Evolutionary conservation across 2,888 invertebrate species (phyloP).

Genomic region (Oscheius sp.): DNA sequence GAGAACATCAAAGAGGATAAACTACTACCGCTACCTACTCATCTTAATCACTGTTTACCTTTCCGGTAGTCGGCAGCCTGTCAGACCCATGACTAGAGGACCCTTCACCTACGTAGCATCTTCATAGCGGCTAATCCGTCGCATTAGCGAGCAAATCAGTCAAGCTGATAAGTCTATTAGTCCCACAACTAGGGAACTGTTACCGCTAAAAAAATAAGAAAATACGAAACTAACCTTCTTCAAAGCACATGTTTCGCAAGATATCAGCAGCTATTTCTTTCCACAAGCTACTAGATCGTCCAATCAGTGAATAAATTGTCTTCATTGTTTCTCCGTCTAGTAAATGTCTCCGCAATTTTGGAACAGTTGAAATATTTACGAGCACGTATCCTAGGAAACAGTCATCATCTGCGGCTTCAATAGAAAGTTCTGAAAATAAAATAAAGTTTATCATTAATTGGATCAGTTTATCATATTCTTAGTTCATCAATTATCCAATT

Average conservation of each 20-base stretch:
- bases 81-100: too few relatives aligned
- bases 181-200: neutral
- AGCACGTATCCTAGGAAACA: conserved; percentile 44
- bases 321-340: conserved; percentile 9
- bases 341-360: conserved; percentile 34
- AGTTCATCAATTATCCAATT: conserved; percentile 11
- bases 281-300: conserved; percentile 1
- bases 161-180: conserved; percentile 31
- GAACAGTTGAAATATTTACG: conserved; percentile 43
- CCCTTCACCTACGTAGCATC: conserved; percentile 13
- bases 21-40: neutral
- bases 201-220: conserved; percentile 4
- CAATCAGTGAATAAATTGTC: conserved; percentile 5
- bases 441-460: neutral
- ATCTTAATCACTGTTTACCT: neutral
- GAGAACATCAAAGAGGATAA: neutral
- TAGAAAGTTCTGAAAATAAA: conserved; percentile 21
- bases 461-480: neutral
- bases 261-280: conserved; percentile 52
- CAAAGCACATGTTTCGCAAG: conserved; percentile 53
- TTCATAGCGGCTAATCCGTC: conserved; percentile 23
- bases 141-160: conserved; percentile 27
- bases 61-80: neutral
- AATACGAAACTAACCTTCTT: conserved; percentile 46
- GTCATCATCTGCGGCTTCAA: conserved; percentile 4